phyloP scores from a whole-genome alignment of 2,888 invertebrate genomes.

The Aricia artaxerxes region DNA sequence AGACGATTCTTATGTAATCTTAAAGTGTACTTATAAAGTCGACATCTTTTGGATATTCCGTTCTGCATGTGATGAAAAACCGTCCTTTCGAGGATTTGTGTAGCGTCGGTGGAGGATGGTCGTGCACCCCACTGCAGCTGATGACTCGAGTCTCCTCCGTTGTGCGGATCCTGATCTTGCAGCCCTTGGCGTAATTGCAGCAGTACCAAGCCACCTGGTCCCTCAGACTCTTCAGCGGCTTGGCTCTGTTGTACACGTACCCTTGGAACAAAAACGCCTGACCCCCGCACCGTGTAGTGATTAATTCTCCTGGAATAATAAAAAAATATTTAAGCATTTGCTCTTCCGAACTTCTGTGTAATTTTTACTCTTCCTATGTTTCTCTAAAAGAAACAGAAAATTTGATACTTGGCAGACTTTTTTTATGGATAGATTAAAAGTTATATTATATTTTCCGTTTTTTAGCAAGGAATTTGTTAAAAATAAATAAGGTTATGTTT shows the following conservation, averaged over 20 bases:
- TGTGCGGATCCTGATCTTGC: neutral
- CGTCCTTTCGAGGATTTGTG: constrained; percentile 3
- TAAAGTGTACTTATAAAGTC: neutral
- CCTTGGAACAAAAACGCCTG: constrained; percentile 8
- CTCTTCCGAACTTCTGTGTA: neutral
- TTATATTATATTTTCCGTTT: neutral
- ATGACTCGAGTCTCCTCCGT: neutral
- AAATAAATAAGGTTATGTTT: neutral
- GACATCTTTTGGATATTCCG: neutral
- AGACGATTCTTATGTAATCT: neutral
- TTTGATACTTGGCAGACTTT: no score
- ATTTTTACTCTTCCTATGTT: neutral
- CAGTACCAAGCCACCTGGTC: constrained; percentile 1
- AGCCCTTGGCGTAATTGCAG: constrained; percentile 13
- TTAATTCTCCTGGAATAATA: constrained; percentile 14
- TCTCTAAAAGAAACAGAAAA: no score
- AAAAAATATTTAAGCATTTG: neutral
- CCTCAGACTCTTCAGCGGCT: neutral
- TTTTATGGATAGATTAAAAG: no score
- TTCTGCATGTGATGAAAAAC: constrained; percentile 8
- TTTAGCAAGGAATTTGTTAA: neutral
- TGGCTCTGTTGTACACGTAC: neutral
- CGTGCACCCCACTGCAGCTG: constrained; percentile 3
- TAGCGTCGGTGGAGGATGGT: constrained; percentile 31
- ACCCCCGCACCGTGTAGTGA: constrained; percentile 9